These are phyloP conservation scores for Achroia grisella DNA, from an alignment of 1,140 invertebrate genomes.

Conservation along the genomic window DNA sequence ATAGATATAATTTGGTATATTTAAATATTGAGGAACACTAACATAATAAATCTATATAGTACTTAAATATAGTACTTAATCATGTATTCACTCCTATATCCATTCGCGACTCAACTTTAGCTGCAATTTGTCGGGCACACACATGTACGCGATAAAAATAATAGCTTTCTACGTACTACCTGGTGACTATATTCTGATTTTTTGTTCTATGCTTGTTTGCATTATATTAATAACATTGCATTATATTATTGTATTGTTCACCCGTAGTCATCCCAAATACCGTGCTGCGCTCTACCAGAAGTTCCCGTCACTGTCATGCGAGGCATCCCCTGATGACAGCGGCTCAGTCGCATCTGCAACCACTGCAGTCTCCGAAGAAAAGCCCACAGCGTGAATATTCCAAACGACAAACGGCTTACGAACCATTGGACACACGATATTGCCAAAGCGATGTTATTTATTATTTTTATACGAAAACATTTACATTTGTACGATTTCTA, in stretches of 20 bases:
- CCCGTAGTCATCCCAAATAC: constrained; percentile 77
- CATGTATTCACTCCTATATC: no score
- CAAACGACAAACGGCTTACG: constrained; percentile 2
- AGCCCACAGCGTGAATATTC: constrained; percentile 71
- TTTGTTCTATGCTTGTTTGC: no score
- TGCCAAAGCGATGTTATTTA: constrained; percentile 59
- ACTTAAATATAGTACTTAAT: no score
- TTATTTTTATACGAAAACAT: constrained; percentile 61
- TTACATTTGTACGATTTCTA: constrained; percentile 59
- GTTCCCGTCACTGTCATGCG: constrained; percentile 76
- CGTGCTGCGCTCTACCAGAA: constrained; percentile 77
- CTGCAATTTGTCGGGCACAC: no score
- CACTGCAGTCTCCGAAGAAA: constrained; percentile 74
- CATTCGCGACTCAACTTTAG: no score
- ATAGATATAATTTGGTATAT: no score
- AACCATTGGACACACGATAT: constrained; percentile 36
- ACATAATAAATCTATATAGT: no score
- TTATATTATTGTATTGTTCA: constrained; percentile 3
- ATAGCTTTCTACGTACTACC: no score
- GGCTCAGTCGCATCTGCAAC: constrained; percentile 74
- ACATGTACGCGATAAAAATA: no score
- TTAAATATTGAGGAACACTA: no score
- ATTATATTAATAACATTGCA: not conserved
- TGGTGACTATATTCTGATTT: no score
- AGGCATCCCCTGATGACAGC: constrained; percentile 68